Conservation (phyloP, 1,140 invertebrate genomes). For the Latrodectus geometricus region DNA sequence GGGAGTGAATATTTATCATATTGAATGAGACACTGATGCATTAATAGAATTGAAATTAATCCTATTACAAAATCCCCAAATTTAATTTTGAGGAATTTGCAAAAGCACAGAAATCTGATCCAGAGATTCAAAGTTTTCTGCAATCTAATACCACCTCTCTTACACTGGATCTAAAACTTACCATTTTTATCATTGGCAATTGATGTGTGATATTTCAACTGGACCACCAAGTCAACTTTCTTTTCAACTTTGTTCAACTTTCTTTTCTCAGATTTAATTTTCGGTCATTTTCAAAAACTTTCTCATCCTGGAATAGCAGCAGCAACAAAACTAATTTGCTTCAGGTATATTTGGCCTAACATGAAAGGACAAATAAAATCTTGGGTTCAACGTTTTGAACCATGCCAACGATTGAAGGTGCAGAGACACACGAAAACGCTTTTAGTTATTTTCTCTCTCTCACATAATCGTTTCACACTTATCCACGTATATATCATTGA, state of each 20-base stretch:
- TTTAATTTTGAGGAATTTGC: not conserved
- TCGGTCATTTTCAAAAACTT: too few relatives aligned
- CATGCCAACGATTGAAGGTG: constrained; percentile 32
- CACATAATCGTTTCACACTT: not conserved
- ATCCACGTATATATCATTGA: too few relatives aligned
- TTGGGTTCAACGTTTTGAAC: too few relatives aligned
- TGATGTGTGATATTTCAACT: not conserved
- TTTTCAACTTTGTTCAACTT: too few relatives aligned
- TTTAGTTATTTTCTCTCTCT: not conserved
- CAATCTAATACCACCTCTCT: not conserved
- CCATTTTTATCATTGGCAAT: not conserved
- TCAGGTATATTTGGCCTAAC: too few relatives aligned
- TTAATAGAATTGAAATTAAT: constrained; percentile 11
- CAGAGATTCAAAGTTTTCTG: not conserved
- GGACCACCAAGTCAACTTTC: not conserved
- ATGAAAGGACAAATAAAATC: too few relatives aligned
- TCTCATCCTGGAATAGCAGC: too few relatives aligned
- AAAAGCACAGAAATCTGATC: not conserved
- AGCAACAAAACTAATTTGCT: too few relatives aligned
- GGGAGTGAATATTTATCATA: too few relatives aligned
- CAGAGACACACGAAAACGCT: not conserved
- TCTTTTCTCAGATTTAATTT: too few relatives aligned
- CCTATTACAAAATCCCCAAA: not conserved
- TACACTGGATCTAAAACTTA: not conserved
- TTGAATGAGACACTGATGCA: too few relatives aligned